Base-by-base conservation (phyloP, 2,113 vertebrate genomes). In the Gavia stellata region DNA sequence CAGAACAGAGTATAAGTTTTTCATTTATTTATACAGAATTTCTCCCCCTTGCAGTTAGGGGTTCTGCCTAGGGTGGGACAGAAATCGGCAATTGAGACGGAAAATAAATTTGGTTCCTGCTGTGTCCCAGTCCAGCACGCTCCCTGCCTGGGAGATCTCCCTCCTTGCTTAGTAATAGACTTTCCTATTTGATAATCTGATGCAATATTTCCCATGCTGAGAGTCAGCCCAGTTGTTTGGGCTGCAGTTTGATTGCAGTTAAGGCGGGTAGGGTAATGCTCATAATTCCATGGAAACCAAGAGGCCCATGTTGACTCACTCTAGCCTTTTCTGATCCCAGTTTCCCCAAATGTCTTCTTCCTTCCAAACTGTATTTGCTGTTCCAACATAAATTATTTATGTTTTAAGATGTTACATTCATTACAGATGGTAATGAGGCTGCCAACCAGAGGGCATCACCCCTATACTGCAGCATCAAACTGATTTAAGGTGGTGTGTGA, bases 321-420 rank as follows among this genome's bases (percentile, higher is more conserved):
- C 8, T 20, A 81, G 58, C 49, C 81, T 94, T 62, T 77, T 77
- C 91, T 91, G 92, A 91, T 73, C 73, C 67, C 20, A 25, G 53
- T 87, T 93, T 79, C 44, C 49, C 78, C 70, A 87, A 80, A 70
- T 58, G 45, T 50, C 53, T 53, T 67, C 44, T 62, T 86, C 31
- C 44, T 94, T 93, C 77, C 68, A 92, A 63, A 78, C 67, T 55
- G 25, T 79, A 62, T 71, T 92, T 93, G 80, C 52, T 88, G 44
- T 71, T 94, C 31, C 45, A 84, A 56, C 58, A 89, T 62, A 73
- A 95, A 94, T 89, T 49, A 92, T 94, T 86, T 93, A 61, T 73
- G n/a, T 86, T 78, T 91, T 63, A 77, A 88, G 88, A 56, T 52
- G 47, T 67, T 91, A 45, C 49, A 36, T 77, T 96, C 10, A 1